These are phyloP conservation scores for Mercenaria mercenaria DNA, from an alignment of 1,140 invertebrate genomes.

Conservation along the genomic window DNA sequence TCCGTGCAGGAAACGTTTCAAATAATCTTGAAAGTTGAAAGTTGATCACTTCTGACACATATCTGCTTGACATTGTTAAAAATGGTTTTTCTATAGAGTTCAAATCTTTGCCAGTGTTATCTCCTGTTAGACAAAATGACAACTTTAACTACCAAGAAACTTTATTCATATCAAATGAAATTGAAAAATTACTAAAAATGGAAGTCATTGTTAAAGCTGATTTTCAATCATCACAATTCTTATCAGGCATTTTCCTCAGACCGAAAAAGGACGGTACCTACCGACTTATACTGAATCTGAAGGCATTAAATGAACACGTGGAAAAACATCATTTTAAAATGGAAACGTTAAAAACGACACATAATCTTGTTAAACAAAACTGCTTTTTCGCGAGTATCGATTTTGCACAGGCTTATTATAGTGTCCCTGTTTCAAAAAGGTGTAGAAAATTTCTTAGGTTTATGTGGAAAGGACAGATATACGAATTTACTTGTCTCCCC, in stretches of 20 bases:
- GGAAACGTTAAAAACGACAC: constrained; percentile 4
- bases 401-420: constrained; percentile 69
- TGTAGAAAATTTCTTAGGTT: neutral
- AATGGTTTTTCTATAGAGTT: neutral
- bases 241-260: constrained; percentile 2
- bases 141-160: neutral
- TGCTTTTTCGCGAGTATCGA: constrained; percentile 64
- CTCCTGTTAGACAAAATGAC: neutral
- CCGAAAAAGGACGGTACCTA: neutral
- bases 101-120: neutral
- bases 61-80: neutral
- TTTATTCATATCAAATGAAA: neutral
- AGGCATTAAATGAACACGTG: neutral
- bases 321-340: constrained; percentile 44
- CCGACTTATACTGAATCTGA: neutral
- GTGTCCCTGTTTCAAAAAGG: neutral
- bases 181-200: neutral
- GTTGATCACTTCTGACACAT: neutral
- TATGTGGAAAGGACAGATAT: neutral
- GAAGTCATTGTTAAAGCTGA: neutral
- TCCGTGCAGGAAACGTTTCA: no score
- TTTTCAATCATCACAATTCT: neutral
- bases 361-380: constrained; percentile 1
- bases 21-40: no score
- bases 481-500: no score